These are phyloP conservation scores for Drosophila elegans DNA, from an alignment of 1,140 invertebrate genomes.

Conservation along the genomic window DNA sequence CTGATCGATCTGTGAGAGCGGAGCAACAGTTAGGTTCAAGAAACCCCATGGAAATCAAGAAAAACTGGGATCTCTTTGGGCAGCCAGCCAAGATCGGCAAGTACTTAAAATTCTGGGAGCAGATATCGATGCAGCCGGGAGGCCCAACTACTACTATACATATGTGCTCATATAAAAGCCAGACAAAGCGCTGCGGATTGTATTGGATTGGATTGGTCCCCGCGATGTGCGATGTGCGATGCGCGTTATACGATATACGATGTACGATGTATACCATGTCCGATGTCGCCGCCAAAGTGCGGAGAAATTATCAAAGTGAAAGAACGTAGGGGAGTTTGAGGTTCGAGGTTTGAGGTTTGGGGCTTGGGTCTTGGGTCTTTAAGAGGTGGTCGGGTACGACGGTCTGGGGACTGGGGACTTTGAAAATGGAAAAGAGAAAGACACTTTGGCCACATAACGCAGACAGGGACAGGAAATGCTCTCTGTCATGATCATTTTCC, in stretches of 20 bases:
- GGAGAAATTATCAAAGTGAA: slow-evolving; percentile 28
- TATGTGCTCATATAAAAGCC: slow-evolving; percentile 37
- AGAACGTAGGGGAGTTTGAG: not conserved
- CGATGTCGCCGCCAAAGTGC: slow-evolving; percentile 6
- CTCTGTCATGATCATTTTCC: slow-evolving; percentile 76
- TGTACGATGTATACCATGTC: not conserved
- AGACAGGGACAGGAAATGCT: slow-evolving; percentile 71
- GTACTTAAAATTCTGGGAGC: slow-evolving; percentile 77
- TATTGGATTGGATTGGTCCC: slow-evolving; percentile 20
- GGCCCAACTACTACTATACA: slow-evolving; percentile 15
- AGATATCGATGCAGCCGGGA: slow-evolving; percentile 53
- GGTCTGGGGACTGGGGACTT: slow-evolving; percentile 42
- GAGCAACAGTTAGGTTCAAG: slow-evolving; percentile 23
- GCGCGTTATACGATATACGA: not conserved
- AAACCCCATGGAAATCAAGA: slow-evolving; percentile 7
- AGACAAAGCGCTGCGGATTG: slow-evolving; percentile 17
- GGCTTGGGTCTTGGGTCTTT: not conserved
- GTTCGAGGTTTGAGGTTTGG: not conserved
- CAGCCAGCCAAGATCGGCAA: slow-evolving; percentile 41
- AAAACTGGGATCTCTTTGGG: slow-evolving; percentile 26
- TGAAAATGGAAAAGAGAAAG: slow-evolving; percentile 27
- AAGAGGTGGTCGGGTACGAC: slow-evolving; percentile 6
- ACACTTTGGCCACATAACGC: slow-evolving; percentile 3
- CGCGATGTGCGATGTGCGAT: slow-evolving; percentile 1
- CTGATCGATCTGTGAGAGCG: slow-evolving; percentile 25